Evolutionary conservation across 1,140 invertebrate genomes (phyloP).

Genomic region (Drosophila guanche): DNA sequence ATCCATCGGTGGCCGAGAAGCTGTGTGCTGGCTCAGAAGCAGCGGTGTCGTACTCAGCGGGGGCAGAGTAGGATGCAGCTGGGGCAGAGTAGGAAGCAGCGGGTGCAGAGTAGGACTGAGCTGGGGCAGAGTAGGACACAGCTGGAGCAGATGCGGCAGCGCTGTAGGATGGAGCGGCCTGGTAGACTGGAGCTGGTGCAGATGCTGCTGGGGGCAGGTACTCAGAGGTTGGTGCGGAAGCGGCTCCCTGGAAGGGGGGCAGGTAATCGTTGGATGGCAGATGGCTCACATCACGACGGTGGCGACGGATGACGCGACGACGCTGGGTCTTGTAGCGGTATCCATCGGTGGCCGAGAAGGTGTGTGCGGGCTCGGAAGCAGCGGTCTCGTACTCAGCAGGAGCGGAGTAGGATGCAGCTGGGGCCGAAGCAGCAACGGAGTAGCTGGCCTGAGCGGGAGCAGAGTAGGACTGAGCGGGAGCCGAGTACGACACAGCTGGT

Average conservation of each 20-base stretch:
- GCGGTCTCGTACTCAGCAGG: constrained; percentile 59
- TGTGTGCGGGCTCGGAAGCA: constrained; percentile 67
- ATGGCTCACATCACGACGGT: constrained; percentile 72
- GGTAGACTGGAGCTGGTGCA: constrained; percentile 40
- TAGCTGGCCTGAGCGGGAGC: constrained; percentile 24
- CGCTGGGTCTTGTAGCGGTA: constrained; percentile 78
- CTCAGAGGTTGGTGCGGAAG: constrained; percentile 59
- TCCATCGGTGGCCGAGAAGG: constrained; percentile 67
- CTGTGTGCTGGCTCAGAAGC: constrained; percentile 51
- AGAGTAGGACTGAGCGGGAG: constrained; percentile 30
- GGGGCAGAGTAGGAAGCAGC: constrained; percentile 45
- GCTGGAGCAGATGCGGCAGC: constrained; percentile 41
- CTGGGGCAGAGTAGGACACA: constrained; percentile 23
- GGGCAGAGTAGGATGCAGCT: constrained; percentile 36
- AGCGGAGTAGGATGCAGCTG: constrained; percentile 23
- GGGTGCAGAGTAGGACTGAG: constrained; percentile 19
- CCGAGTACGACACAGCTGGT: constrained; percentile 34
- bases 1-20: constrained; percentile 64
- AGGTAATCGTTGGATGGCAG: constrained; percentile 73
- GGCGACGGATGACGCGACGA: constrained; percentile 61
- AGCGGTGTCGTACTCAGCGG: constrained; percentile 20
- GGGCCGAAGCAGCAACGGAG: constrained; percentile 25
- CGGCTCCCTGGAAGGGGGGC: constrained; percentile 64
- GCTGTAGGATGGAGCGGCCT: constrained; percentile 36
- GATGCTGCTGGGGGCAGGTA: constrained; percentile 69